Evolutionary conservation across 2,888 invertebrate genomes (phyloP), one percentile per base, ranked within the genome.

Genomic region (Mythimna impura): DNA sequence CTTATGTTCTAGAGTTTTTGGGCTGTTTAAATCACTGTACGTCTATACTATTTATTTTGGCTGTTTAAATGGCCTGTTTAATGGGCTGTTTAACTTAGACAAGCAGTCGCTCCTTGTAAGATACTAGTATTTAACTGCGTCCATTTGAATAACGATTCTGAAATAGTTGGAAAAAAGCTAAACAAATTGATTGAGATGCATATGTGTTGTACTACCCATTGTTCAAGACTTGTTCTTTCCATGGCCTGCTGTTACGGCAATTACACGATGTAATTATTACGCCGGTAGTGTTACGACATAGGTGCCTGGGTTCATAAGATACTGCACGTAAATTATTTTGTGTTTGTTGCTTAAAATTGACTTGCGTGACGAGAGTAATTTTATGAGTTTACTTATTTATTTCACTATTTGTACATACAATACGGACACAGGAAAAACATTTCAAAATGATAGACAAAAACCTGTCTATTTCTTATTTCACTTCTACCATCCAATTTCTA

Each of bases 191-290:
- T 54, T 25, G 55, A 55, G 55, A 25, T 55, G 25, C 14, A 55
- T 14, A 22, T 22, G 54, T 54, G 36, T 81, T 80, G 75, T 76
- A 67, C 67, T 73, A 78, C 43, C 66, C 54, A 77, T 85, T 84
- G 84, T 82, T 80, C 66, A 74, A 82, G 65, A 70, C 60, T 82
- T 63, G 77, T 80, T 79, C 66, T 84, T 86, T 81, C 84, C 80
- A 85, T 84, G 83, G 78, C 55, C 66, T 64, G 66, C 57, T 40
- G 82, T 76, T 71, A 79, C 83, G 70, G 73, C 78, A 88, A 86
- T 87, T 87, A 86, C 84, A 73, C 78, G 66, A 70, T 55, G 67
- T 83, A 87, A 89, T 88, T 87, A 86, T 83, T 74, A 81, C 73
- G 68, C 25, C 60, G 40, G 14, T 76, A 50, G 34, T 67, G 47